These are phyloP conservation scores for Takifugu flavidus DNA, from an alignment of 2,113 vertebrate genomes.

Conservation along the genomic window DNA sequence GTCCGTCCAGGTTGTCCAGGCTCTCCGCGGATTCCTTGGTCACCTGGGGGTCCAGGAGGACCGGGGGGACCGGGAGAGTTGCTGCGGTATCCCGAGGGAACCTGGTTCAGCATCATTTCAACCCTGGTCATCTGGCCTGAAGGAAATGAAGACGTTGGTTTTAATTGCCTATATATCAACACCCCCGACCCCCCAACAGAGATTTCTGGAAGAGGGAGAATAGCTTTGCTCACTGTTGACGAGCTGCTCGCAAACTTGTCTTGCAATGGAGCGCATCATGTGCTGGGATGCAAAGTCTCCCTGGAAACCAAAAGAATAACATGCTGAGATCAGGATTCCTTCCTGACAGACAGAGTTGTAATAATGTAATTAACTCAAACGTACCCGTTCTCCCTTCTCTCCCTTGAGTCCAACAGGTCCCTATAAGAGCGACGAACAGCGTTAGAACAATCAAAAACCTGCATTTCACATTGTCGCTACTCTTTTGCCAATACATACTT, in stretches of 20 bases:
- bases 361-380: background rate
- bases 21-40: slow-evolving; percentile 84
- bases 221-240: slow-evolving; percentile 84
- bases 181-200: background rate
- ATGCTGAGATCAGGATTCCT: background rate
- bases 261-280: slow-evolving; percentile 96
- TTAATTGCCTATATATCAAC: background rate
- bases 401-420: slow-evolving; percentile 87
- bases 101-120: slow-evolving; percentile 95
- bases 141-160: slow-evolving; percentile 9
- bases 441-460: slow-evolving; percentile 7
- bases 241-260: slow-evolving; percentile 98
- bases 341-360: background rate
- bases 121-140: slow-evolving; percentile 94
- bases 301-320: slow-evolving; percentile 68
- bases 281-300: slow-evolving; percentile 95
- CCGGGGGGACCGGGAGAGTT: slow-evolving; percentile 88
- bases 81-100: slow-evolving; percentile 90
- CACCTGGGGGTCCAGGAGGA: slow-evolving; percentile 87
- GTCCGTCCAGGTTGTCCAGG: slow-evolving; percentile 84
- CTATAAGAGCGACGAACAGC: slow-evolving; percentile 67
- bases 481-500: slow-evolving; percentile 72
- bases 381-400: slow-evolving; percentile 95
- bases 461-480: background rate
- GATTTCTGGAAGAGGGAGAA: background rate